phyloP scores from a whole-genome alignment of 1,140 invertebrate genomes.

The Platyura marginata region DNA sequence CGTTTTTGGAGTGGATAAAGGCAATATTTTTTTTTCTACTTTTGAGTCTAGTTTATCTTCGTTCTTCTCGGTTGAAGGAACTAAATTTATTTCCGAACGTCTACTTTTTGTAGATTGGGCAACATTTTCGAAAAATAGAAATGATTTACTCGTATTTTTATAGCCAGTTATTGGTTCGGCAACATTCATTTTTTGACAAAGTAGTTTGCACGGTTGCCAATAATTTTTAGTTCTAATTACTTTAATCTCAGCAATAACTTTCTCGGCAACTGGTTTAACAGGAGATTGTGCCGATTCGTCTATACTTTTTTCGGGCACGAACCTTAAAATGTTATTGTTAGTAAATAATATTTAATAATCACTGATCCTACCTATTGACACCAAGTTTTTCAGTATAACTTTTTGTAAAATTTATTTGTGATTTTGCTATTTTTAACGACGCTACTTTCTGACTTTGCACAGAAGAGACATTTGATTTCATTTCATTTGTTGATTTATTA shows the following conservation, averaged over 20 bases:
- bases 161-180: slow-evolving; percentile 53
- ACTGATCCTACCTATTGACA: background rate
- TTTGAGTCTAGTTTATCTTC: background rate
- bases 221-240: slow-evolving; percentile 31
- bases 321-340: background rate
- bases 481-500: too few relatives aligned
- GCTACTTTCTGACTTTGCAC: too few relatives aligned
- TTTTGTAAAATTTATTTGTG: too few relatives aligned
- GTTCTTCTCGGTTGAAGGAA: too few relatives aligned
- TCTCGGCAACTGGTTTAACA: background rate
- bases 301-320: background rate
- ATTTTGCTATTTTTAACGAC: too few relatives aligned
- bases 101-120: too few relatives aligned
- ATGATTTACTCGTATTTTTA: background rate
- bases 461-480: too few relatives aligned
- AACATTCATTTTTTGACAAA: slow-evolving; percentile 91
- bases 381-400: background rate
- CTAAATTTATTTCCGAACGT: too few relatives aligned
- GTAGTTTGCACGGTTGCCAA: slow-evolving; percentile 72
- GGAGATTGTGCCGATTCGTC: background rate
- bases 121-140: background rate
- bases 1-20: too few relatives aligned
- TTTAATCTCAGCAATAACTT: too few relatives aligned
- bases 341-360: background rate
- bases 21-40: background rate